Evolutionary conservation across 2,113 vertebrate species (phyloP).

Genomic region (Neopipo cinnamomea): DNA sequence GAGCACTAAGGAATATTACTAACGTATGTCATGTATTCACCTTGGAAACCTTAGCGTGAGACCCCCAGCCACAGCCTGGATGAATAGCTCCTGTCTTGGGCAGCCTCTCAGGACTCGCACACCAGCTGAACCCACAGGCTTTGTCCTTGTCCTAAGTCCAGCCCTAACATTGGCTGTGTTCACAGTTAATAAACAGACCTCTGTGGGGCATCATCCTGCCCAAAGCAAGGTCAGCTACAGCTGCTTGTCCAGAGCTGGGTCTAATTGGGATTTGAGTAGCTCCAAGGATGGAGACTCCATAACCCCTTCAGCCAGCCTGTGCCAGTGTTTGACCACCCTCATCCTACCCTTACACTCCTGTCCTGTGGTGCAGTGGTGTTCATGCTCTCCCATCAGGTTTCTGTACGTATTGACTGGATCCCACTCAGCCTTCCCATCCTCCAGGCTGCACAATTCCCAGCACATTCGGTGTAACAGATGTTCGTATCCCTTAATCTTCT

Average conservation of each 20-base stretch:
- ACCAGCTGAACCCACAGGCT: not conserved
- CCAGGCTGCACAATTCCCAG: not conserved
- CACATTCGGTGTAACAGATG: rapidly evolving
- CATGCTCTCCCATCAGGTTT: not conserved
- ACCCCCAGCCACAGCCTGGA: not conserved
- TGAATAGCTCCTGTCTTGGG: not conserved
- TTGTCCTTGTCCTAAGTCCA: not conserved
- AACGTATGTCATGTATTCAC: not conserved
- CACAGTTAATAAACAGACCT: not conserved
- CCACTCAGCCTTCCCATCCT: not conserved
- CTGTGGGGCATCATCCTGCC: rapidly evolving
- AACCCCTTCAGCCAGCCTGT: not conserved
- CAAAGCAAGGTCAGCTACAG: not conserved
- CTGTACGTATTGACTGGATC: rapidly evolving
- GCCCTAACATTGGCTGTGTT: not conserved
- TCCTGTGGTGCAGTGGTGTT: not conserved
- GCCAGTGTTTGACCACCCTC: not conserved
- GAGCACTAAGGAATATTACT: not conserved
- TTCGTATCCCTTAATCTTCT: slow-evolving; percentile 11
- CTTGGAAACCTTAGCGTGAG: not conserved
- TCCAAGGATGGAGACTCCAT: not conserved
- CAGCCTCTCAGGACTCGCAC: not conserved
- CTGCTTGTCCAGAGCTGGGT: not conserved
- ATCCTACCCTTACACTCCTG: too few species aligned
- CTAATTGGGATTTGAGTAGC: not conserved